Percentiles rank a stretch among this genome's conserved stretches.
These are phyloP conservation scores for Rynchops niger DNA, from an alignment of 2,113 vertebrate species.

Conservation along the genomic window DNA sequence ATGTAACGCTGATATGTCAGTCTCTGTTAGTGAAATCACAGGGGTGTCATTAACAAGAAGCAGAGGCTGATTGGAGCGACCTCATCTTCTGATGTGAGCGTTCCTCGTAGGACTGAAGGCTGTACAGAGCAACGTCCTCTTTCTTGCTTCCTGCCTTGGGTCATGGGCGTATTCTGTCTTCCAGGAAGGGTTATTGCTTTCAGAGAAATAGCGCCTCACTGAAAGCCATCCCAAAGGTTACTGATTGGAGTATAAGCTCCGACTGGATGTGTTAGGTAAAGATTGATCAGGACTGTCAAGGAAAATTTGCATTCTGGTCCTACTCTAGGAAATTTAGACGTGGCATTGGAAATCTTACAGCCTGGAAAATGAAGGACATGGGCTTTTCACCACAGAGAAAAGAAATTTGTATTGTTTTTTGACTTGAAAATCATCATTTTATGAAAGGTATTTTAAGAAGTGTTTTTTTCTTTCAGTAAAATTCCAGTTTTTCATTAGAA, in stretches of 20 bases:
- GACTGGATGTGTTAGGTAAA: not conserved
- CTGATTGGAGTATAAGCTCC: not conserved
- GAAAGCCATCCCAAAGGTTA: not conserved
- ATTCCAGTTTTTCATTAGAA: not conserved
- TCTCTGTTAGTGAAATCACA: not conserved
- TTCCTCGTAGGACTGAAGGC: not conserved
- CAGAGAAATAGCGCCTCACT: not conserved
- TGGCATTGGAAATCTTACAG: not conserved
- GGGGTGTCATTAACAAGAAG: not conserved
- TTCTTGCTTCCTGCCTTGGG: not conserved
- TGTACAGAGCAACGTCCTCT: not conserved
- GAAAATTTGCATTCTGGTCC: not conserved
- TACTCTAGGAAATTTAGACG: not conserved
- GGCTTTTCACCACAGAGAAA: not conserved
- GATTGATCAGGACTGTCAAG: not conserved
- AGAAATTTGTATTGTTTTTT: not conserved
- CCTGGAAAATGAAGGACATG: not conserved
- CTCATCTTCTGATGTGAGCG: not conserved
- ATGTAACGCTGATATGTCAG: not conserved
- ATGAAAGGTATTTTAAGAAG: not conserved
- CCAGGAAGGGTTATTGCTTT: not conserved
- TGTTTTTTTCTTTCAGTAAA: not conserved
- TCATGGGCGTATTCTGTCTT: rapidly evolving
- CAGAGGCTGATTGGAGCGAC: not conserved
- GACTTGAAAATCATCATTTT: not conserved